These are phyloP conservation scores for Muschampia plurimacula DNA, from an alignment of 2,888 invertebrate species.

Conservation along the genomic window DNA sequence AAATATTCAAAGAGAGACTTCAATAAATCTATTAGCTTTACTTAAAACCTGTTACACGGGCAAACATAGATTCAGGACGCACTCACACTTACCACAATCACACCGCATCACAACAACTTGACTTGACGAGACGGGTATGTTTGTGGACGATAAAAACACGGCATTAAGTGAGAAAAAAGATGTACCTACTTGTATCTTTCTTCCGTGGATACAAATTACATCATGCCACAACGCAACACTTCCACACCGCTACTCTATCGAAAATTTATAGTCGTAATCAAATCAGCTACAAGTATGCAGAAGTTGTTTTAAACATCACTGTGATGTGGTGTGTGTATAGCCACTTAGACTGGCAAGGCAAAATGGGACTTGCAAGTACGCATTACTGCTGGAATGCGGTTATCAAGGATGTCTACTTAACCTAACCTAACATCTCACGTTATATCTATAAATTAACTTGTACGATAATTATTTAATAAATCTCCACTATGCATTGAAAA, in stretches of 20 bases:
- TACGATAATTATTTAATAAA: slow-evolving; percentile 7
- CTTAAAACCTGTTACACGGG: slow-evolving; percentile 29
- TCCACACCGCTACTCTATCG: no score
- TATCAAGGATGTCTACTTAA: slow-evolving; percentile 28
- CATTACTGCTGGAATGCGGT: slow-evolving; percentile 30
- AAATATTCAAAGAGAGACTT: slow-evolving; percentile 29
- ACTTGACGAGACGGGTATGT: background rate
- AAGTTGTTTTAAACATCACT: background rate
- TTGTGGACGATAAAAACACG: background rate
- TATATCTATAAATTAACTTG: slow-evolving; percentile 14
- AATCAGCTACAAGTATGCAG: background rate
- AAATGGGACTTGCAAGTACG: slow-evolving; percentile 36
- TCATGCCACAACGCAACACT: no score
- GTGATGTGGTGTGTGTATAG: background rate
- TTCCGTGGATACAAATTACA: no score
- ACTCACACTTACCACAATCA: background rate
- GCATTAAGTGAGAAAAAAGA: no score
- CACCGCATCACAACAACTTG: background rate
- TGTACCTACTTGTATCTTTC: no score
- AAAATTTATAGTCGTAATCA: no score
- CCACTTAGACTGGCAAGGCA: slow-evolving; percentile 13
- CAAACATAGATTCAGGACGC: slow-evolving; percentile 34
- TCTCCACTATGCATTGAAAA: background rate
- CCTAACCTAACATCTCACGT: slow-evolving; percentile 26
- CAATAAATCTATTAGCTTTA: slow-evolving; percentile 37